Conservation (phyloP, 1,140 invertebrate genomes). For the Temnothorax longispinosus region DNA sequence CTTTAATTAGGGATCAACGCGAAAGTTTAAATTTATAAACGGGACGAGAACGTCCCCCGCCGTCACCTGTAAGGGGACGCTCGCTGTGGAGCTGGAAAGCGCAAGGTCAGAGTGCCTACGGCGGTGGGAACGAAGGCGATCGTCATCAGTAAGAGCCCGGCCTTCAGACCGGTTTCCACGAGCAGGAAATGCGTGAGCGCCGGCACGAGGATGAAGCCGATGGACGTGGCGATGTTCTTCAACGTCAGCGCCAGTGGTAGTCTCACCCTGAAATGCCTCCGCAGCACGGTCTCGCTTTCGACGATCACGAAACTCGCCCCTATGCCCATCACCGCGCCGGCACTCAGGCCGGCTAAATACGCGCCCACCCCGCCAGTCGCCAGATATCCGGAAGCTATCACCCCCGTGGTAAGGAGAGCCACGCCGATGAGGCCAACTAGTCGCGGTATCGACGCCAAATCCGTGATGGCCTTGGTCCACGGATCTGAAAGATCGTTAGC, state of each 20-base stretch:
- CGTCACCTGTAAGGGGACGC: conserved; percentile 67
- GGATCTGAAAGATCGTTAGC: conserved; percentile 81
- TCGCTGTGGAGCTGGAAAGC: conserved; percentile 57
- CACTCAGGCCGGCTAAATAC: conserved; percentile 79
- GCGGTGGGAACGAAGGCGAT: conserved; percentile 74
- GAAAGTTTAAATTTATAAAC: not conserved
- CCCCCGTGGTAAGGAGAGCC: conserved; percentile 75
- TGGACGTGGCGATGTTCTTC: conserved; percentile 73
- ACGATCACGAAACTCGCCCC: conserved; percentile 79
- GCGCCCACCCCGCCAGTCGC: conserved; percentile 80
- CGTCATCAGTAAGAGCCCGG: conserved; percentile 75
- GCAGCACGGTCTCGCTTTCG: conserved; percentile 77
- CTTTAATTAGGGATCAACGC: not conserved
- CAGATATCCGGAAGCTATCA: conserved; percentile 80
- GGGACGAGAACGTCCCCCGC: not conserved
- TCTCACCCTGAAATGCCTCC: conserved; percentile 76
- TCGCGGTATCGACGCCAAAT: conserved; percentile 86
- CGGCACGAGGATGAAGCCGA: conserved; percentile 76
- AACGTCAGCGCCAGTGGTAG: conserved; percentile 72
- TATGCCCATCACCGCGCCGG: conserved; percentile 82
- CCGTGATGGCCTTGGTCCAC: conserved; percentile 86
- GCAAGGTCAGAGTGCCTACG: conserved; percentile 73
- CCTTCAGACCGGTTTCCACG: conserved; percentile 65
- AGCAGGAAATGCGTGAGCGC: conserved; percentile 73
- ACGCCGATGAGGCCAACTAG: conserved; percentile 83